These are phyloP conservation scores for Trypoxylon attenuatum DNA, from an alignment of 2,888 invertebrate genomes.

Conservation along the genomic window DNA sequence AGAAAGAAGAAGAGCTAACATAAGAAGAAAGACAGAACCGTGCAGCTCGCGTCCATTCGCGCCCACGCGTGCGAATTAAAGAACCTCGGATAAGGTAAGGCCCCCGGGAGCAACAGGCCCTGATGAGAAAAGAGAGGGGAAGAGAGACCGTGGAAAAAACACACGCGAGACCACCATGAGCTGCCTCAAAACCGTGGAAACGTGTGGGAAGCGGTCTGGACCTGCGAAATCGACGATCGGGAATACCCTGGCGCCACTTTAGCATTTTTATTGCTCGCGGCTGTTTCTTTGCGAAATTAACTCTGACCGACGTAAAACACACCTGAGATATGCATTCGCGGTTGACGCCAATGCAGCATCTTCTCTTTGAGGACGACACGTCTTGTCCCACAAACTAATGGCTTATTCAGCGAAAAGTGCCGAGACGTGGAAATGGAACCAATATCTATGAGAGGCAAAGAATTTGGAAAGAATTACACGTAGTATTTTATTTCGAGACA, in stretches of 20 bases:
- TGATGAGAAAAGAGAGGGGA: slow-evolving; percentile 1
- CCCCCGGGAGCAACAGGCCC: slow-evolving; percentile 15
- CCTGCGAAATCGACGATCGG: slow-evolving; percentile 43
- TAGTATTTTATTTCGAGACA: no score
- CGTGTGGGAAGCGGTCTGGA: slow-evolving; percentile 51
- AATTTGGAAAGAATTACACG: no score
- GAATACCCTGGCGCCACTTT: slow-evolving; percentile 53
- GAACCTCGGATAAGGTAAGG: slow-evolving; percentile 60
- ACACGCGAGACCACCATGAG: slow-evolving; percentile 43
- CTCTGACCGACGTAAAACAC: background rate
- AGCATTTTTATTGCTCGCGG: slow-evolving; percentile 29
- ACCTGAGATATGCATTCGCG: background rate
- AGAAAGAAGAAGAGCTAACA: slow-evolving; percentile 2
- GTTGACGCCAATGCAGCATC: no score
- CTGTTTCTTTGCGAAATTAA: background rate
- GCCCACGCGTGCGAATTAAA: slow-evolving; percentile 67
- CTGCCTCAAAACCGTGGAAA: slow-evolving; percentile 54
- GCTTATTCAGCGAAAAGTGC: no score
- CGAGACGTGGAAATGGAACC: no score
- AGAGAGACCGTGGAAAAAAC: slow-evolving; percentile 34
- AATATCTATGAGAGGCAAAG: no score
- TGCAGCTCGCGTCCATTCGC: slow-evolving; percentile 40
- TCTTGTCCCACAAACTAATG: no score
- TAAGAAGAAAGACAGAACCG: slow-evolving; percentile 28
- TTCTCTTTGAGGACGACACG: no score